A percentile compares a stretch with the other conserved stretches of the same genome.
Evolutionary conservation across 2,888 invertebrate species (phyloP).

Genomic region (Netelia fuscicornis): DNA sequence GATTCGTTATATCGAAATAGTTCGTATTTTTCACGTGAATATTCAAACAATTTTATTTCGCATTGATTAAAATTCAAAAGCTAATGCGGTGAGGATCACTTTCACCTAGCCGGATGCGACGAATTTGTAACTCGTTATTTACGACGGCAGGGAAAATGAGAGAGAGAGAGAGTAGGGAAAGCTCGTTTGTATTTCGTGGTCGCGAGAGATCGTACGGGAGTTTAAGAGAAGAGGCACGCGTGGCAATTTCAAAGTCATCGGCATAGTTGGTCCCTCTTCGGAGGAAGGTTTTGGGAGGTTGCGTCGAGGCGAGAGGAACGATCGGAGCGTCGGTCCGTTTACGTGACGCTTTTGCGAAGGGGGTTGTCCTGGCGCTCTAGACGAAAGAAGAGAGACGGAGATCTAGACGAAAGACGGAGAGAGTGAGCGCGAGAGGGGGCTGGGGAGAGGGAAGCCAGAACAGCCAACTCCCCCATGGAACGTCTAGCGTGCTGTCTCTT

Average conservation of each 20-base stretch:
- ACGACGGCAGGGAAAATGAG: not conserved
- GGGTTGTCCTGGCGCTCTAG: slow-evolving; percentile 40
- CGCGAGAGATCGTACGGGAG: slow-evolving; percentile 19
- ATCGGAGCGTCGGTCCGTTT: slow-evolving; percentile 68
- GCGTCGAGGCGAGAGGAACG: slow-evolving; percentile 67
- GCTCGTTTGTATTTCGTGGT: slow-evolving; percentile 1
- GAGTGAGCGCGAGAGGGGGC: not conserved
- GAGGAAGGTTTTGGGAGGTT: slow-evolving; percentile 57
- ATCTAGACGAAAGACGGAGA: slow-evolving; percentile 46
- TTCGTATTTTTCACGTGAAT: too few relatives aligned
- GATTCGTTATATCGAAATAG: too few relatives aligned
- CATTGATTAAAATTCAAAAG: not conserved
- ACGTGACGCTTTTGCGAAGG: slow-evolving; percentile 36
- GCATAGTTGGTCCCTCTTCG: slow-evolving; percentile 76
- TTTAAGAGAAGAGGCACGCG: slow-evolving; percentile 43
- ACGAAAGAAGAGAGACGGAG: slow-evolving; percentile 40
- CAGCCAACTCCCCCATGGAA: slow-evolving; percentile 23
- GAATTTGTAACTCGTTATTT: slow-evolving; percentile 41
- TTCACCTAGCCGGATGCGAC: not conserved
- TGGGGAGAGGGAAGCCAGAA: not conserved
- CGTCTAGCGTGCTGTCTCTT: slow-evolving; percentile 57
- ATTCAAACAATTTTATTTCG: not conserved
- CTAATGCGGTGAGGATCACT: not conserved
- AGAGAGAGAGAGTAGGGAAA: slow-evolving; percentile 16
- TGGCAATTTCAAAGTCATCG: slow-evolving; percentile 76